Base-by-base conservation (phyloP, 2,888 invertebrate genomes). In the Drosophila demipolita region DNA sequence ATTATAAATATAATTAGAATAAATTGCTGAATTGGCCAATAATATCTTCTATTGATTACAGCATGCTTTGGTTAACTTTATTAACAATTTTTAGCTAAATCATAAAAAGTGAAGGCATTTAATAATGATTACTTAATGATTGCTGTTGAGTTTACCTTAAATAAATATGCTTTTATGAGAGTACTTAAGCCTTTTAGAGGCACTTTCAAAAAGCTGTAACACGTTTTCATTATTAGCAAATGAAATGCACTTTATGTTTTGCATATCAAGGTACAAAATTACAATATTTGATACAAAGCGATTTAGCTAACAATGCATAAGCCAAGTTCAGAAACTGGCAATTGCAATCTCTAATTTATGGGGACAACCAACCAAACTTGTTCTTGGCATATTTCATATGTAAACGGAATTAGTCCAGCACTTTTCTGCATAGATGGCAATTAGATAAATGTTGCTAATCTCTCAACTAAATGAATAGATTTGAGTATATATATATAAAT, bases 331-430 rank as follows among this genome's bases (percentile, higher is more conserved):
- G 40, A 63, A 40, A 63, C 40, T 40, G 29, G 54, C 54, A 63
- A 20, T 70, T 68, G 70, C 3, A 4, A 4, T 29, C 15, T 67
- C 23, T 57, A 57, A 69, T 48, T 49, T 40, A 48, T 29, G 35
- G 23, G 52, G 12, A 61, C 54, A 57, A 11, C 15, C 2, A 15
- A 15, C 2, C 32, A 53, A 40, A 63, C 61, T 60, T 68, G 75
- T 78, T 75, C 78, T 84, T 84, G 82, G 66, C 82, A 75, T 61
- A 75, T 84, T 85, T 84, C 57, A 35, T 68, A 84, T 87, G 83
- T 73, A 82, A 84, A 87, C 75, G 48, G 40, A 57, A 36, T 26
- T 48, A 66, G 50, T 49, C 8, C 38, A 53, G 26, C 38, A 54
- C 48, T 52, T 69, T 53, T 35, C 49, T 62, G 71, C 71, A 71